Conservation (phyloP, 1,140 invertebrate genomes). For the Venustaconcha ellipsiformis region DNA sequence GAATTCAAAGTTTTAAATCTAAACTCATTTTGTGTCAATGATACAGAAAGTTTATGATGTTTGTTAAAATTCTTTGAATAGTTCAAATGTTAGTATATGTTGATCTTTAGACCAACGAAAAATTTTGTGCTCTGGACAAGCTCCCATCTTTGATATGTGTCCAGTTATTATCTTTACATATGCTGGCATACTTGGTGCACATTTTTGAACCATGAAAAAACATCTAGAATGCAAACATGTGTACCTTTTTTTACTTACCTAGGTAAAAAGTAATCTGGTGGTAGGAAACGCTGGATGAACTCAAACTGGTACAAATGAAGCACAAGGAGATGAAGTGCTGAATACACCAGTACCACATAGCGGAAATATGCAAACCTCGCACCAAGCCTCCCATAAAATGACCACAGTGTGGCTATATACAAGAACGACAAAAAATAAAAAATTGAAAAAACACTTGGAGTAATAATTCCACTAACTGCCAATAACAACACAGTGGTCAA, state of each 20-base stretch:
- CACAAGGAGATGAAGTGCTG: conserved; percentile 80
- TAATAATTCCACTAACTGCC: conserved; percentile 80
- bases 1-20: too few relatives aligned
- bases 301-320: conserved; percentile 90
- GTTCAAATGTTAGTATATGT: too few relatives aligned
- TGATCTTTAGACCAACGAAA: too few relatives aligned
- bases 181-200: too few relatives aligned
- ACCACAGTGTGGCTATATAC: conserved; percentile 88
- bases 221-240: neutral
- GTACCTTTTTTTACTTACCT: conserved; percentile 69
- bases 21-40: too few relatives aligned
- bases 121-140: too few relatives aligned
- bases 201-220: neutral
- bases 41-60: too few relatives aligned
- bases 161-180: too few relatives aligned
- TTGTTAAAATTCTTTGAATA: too few relatives aligned
- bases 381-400: conserved; percentile 78
- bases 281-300: conserved; percentile 81
- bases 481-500: conserved; percentile 60
- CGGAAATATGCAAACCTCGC: conserved; percentile 75
- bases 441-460: conserved; percentile 79
- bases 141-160: too few relatives aligned
- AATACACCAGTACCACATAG: conserved; percentile 77
- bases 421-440: conserved; percentile 91
- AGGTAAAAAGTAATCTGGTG: conserved; percentile 68